Evolutionary conservation across 2,888 invertebrate species (phyloP), one percentile per base, ranked within the genome.

Genomic region (Diabrotica balteata): DNA sequence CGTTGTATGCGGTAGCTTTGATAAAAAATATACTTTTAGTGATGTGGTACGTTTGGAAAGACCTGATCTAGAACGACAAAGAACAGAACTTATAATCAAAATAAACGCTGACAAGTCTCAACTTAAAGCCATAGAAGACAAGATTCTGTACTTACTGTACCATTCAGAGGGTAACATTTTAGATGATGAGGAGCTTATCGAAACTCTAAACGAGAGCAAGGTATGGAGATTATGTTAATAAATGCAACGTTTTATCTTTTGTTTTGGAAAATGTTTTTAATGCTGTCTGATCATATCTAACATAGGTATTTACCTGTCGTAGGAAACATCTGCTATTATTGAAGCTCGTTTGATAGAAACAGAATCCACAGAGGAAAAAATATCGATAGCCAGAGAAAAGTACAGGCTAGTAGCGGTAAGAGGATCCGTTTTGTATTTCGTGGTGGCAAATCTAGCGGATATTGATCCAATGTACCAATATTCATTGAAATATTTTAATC

Each of bases 401-500:
- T 97, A 96, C 83, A 88, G 94, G 44, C 88, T 91, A 0, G 92
- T 96, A 7, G 95, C 97, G 0, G 92, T 91, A 0, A 90, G 96
- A 72, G 97, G 96, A 0, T 94, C 96, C 0, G 91, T 95, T 17
- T 85, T 97, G 6, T 97, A 95, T 84, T 97, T 97, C 82, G 94
- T 95, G 0, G 94, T 97, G 3, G 93, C 95, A 0, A 91, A 92
- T 80, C 86, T 97, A 17, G 92, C 94, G 0, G 93, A 95, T 77
- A 93, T 97, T 67, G 96, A 97, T 84, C 94, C 96, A 0, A 97
- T 97, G 97, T 97, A 97, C 84, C 97, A 97, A 84, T 97, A 93
- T 84, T 96, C 96, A 0, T 86, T 97, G 49, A 95, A 93, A 77
- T 96, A 96, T 86, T 97, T 96, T 80, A 93, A 89, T 73, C 89